Percentiles rank a stretch among this genome's conserved stretches.
Evolutionary conservation across 2,888 invertebrate species (phyloP).

Genomic region (Masnerella sp.): DNA sequence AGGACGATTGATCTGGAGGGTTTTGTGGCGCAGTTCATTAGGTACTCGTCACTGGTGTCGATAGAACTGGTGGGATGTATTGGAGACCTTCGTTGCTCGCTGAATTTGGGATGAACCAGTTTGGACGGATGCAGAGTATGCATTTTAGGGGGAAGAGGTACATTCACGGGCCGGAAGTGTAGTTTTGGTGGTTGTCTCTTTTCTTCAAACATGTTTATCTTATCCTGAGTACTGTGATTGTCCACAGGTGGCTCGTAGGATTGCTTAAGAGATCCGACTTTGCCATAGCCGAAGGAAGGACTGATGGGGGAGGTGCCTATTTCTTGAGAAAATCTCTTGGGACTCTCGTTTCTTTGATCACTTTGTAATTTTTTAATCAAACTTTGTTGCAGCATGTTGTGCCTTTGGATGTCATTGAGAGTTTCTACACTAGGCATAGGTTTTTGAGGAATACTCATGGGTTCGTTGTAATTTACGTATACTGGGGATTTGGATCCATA

Average conservation of each 20-base stretch:
- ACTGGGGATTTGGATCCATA: constrained; percentile 23
- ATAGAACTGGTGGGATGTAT: constrained; percentile 61
- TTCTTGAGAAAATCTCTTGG: constrained; percentile 51
- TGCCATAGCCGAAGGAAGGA: constrained; percentile 55
- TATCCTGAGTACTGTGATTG: constrained; percentile 67
- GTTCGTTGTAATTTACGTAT: constrained; percentile 22
- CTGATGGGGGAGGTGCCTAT: constrained; percentile 51
- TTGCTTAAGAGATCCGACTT: constrained; percentile 60
- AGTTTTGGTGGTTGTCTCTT: constrained; percentile 57
- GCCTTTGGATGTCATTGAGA: constrained; percentile 70
- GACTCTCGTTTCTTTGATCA: constrained; percentile 48
- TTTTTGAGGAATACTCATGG: constrained; percentile 14
- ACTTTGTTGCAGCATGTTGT: constrained; percentile 73
- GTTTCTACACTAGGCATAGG: background rate
- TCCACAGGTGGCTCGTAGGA: constrained; percentile 64
- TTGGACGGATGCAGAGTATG: constrained; percentile 64
- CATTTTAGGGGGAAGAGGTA: constrained; percentile 64
- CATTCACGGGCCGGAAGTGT: constrained; percentile 65
- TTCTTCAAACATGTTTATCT: constrained; percentile 69
- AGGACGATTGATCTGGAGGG: constrained; percentile 73
- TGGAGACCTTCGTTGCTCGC: constrained; percentile 62
- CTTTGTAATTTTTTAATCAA: constrained; percentile 65
- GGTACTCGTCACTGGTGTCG: constrained; percentile 75
- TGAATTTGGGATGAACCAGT: constrained; percentile 52
- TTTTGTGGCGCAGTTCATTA: constrained; percentile 72